Evolutionary conservation across 1,140 invertebrate species (phyloP), one percentile per base, ranked within the genome.

Genomic region (Calephelis virginiensis): DNA sequence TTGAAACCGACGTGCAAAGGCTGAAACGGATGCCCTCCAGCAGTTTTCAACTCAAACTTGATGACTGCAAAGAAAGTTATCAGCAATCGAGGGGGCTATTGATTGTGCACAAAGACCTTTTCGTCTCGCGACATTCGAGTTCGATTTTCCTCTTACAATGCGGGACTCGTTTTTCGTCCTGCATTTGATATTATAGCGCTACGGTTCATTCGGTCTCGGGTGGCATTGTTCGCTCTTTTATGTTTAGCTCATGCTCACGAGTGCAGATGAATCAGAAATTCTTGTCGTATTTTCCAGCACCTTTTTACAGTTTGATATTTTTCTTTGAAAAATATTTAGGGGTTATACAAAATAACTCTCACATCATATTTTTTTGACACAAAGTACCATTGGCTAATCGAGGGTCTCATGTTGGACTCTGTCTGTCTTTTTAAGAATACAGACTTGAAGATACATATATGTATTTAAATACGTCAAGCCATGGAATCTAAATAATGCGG

Each of bases 51-150:
- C 80, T 86, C 75, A 80, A 86, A 84, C 81, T 88, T 81, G 66
- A 70, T 72, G 75, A 83, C 75, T 81, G 78, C 73, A 83, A 89
- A 85, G 83, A 89, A 90, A 90, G 81, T 89, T 90, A 89, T 87
- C 86, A 89, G 83, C 83, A 87, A 89, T 89, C 82, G 82, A 81
- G 81, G 81, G 53, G 77, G 67, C 82, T 82, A 89, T 87, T 90
- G 86, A 90, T 88, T 85, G 86, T 76, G 80, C 82, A 85, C 87
- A 90, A 88, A 90, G 86, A 82, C 76, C 75, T 77, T 85, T 83
- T 85, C 83, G 83, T 85, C 79, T 88, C 80, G 83, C 83, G 86
- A 90, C 85, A 90, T 86, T 85, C 77, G 69, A 87, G 83, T 86
- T 88, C 85, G 83, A 88, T 87, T 88, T 87, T 86, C 81, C 78